A percentile compares a stretch with the other conserved stretches of the same genome.
Evolutionary conservation across 1,140 invertebrate genomes (phyloP).

Genomic region (Drosophila varians): DNA sequence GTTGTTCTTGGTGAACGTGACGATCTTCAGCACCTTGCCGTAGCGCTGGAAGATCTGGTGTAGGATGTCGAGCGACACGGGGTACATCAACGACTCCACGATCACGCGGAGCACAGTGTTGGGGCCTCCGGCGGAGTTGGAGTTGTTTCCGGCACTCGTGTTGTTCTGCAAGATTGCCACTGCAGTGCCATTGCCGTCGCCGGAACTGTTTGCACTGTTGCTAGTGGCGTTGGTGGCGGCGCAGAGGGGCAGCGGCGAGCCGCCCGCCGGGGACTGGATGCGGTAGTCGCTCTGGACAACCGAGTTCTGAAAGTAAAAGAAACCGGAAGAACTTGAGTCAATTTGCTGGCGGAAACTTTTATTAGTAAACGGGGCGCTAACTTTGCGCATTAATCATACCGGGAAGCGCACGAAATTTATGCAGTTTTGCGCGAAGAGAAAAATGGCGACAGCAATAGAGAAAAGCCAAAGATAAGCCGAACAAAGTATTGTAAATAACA

Average conservation of each 20-base stretch:
- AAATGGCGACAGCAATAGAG: background rate
- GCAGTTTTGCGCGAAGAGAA: too few species aligned
- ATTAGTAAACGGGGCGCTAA: slow-evolving; percentile 64
- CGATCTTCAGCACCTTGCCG: slow-evolving; percentile 99
- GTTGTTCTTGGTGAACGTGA: slow-evolving; percentile 99
- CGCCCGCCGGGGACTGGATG: slow-evolving; percentile 81
- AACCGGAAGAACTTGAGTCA: slow-evolving; percentile 47
- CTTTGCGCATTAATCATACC: slow-evolving; percentile 65
- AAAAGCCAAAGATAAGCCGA: background rate
- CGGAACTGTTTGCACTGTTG: slow-evolving; percentile 68
- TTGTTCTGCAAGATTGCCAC: slow-evolving; percentile 80
- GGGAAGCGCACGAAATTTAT: slow-evolving; percentile 55
- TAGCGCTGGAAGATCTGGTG: slow-evolving; percentile 99
- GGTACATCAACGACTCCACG: slow-evolving; percentile 99
- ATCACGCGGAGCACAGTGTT: slow-evolving; percentile 99
- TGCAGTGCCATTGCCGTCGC: slow-evolving; percentile 62
- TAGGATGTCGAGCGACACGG: slow-evolving; percentile 98
- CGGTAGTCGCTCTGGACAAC: slow-evolving; percentile 76
- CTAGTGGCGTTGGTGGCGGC: slow-evolving; percentile 59
- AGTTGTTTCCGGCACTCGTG: slow-evolving; percentile 78
- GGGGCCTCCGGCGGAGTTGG: slow-evolving; percentile 92
- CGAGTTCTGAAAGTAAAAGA: slow-evolving; percentile 84
- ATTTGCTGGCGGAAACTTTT: slow-evolving; percentile 62
- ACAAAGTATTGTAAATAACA: background rate
- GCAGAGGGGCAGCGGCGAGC: slow-evolving; percentile 80